A percentile compares a stretch with the other conserved stretches of the same genome.
Evolutionary conservation across 1,140 invertebrate genomes (phyloP).

Genomic region (Atta cephalotes): DNA sequence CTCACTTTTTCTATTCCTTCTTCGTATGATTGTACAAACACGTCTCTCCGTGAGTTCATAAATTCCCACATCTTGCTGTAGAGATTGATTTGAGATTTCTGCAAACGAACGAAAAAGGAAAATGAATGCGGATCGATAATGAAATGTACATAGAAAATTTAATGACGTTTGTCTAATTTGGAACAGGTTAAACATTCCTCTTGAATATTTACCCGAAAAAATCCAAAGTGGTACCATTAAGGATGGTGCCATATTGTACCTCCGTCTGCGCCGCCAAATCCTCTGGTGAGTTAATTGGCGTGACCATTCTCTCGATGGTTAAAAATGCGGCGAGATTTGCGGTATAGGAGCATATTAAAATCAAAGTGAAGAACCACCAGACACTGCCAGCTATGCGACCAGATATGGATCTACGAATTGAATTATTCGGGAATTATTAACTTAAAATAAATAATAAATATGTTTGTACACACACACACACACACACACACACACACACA

Average conservation of each 20-base stretch:
- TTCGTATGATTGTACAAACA: conserved; percentile 93
- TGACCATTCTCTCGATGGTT: conserved; percentile 97
- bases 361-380: conserved; percentile 99
- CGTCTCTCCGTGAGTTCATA: conserved; percentile 94
- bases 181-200: not conserved
- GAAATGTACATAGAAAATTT: not conserved
- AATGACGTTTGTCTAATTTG: conserved; percentile 29
- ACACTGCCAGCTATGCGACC: conserved; percentile 98
- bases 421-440: not conserved
- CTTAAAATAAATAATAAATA: not conserved
- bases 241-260: conserved; percentile 96
- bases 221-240: conserved; percentile 95
- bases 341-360: conserved; percentile 99
- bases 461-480: not conserved
- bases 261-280: conserved; percentile 97
- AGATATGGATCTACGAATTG: conserved; percentile 91
- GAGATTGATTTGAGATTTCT: conserved; percentile 95
- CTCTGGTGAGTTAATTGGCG: conserved; percentile 97
- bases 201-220: conserved; percentile 93
- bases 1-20: conserved; percentile 94
- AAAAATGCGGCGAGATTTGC: conserved; percentile 99
- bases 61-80: conserved; percentile 98
- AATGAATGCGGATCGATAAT: not conserved
- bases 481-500: too few species aligned
- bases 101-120: conserved; percentile 58